Base-by-base conservation (phyloP, 2,113 vertebrate species). In the Hyla sarda region DNA sequence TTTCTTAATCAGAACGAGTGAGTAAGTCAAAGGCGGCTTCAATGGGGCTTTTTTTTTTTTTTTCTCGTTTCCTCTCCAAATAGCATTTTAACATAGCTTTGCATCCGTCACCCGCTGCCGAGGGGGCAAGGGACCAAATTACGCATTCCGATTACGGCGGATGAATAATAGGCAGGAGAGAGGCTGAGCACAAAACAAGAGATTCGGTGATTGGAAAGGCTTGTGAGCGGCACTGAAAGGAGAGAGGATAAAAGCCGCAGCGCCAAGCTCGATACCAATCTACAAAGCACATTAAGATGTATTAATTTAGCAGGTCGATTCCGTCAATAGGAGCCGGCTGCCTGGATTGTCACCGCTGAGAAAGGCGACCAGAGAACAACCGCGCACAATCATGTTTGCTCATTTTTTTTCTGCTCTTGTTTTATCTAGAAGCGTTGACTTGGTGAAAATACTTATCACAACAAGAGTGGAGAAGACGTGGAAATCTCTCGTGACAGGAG, bases 221-320 rank as follows among this genome's bases (percentile, higher is more conserved):
- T 77, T 48, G 10, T 37, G 23, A n/a, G n/a, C n/a, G n/a, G n/a
- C n/a, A n/a, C n/a, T n/a, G n/a, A 75, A 58, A 47, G 72, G 83
- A 65, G 16, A 47, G 72, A 8, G 54, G 54, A 76, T 80, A 34
- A 84, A 77, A 28, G 67, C 67, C 12, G 50, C 41, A n/a, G 17
- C 82, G 23, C 71, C 3, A 72, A 6, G 67, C 65, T 72, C 62
- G 47, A 83, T 54, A 73, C 60, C 50, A 83, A 83, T 72, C 52
- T 76, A 37, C 82, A 60, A 60, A 76, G 82, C 82, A 32, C 72
- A 62, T 76, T 72, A 76, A 62, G 82, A 84, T 84, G 82, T 56
- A 75, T 84, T 84, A 75, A 84, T 84, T 84, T 74, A 75, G 71
- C 34, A 28, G 82, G 71, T 84, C 71, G 71, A 75, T 74, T 75